Conservation (phyloP, 1,140 invertebrate genomes). For the Periplaneta americana region DNA sequence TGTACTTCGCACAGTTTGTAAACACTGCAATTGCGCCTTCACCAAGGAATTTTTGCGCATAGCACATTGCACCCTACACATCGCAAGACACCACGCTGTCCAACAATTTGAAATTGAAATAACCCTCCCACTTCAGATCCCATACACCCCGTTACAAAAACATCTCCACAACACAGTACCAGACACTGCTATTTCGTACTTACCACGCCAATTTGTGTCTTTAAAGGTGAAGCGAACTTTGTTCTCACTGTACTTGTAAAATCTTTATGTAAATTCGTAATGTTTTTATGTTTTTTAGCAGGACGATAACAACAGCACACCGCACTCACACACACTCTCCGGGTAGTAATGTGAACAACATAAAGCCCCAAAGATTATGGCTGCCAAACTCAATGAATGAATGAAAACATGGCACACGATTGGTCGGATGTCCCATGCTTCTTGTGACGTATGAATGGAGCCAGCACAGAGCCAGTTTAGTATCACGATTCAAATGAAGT, state of each 20-base stretch:
- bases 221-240: neutral
- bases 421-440: conserved; percentile 7
- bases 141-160: conserved; percentile 2
- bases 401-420: conserved; percentile 13
- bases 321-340: conserved; percentile 1
- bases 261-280: neutral
- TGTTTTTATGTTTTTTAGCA: neutral
- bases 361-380: conserved; percentile 16
- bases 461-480: neutral
- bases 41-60: neutral
- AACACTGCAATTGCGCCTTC: neutral
- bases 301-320: neutral
- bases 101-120: neutral
- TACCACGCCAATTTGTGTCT: neutral
- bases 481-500: neutral
- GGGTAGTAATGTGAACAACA: conserved; percentile 5
- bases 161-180: neutral
- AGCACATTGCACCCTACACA: neutral
- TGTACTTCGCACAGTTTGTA: neutral
- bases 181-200: neutral
- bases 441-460: conserved; percentile 10
- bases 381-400: conserved; percentile 14
- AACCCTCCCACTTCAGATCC: neutral
- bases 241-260: neutral
- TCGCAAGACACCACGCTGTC: neutral